These are phyloP conservation scores for Baronia brevicornis DNA, from an alignment of 2,888 invertebrate species.

Conservation along the genomic window DNA sequence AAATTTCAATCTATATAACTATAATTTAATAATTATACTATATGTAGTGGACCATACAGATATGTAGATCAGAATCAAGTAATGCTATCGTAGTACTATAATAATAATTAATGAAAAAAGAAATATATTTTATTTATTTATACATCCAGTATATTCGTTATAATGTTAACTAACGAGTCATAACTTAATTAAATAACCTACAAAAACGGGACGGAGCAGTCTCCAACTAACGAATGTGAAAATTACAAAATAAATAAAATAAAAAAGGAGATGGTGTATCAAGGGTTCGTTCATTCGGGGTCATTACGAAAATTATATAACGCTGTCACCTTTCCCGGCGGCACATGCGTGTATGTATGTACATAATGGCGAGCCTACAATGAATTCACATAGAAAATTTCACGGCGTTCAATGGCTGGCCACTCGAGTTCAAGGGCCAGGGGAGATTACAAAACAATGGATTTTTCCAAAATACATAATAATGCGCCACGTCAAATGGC, in stretches of 20 bases:
- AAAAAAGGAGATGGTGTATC: conserved; percentile 19
- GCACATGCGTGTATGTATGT: conserved; percentile 36
- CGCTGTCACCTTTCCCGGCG: conserved; percentile 43
- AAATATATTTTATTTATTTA: no score
- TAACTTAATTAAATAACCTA: no score
- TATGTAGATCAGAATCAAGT: no score
- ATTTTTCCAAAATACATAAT: conserved; percentile 74
- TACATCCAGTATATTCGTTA: no score
- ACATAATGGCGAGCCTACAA: conserved; percentile 33
- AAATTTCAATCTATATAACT: no score
- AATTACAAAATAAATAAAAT: conserved; percentile 19
- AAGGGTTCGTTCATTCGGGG: conserved; percentile 29
- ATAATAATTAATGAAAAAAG: no score
- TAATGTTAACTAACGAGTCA: no score
- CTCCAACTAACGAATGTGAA: conserved; percentile 10
- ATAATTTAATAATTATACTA: no score
- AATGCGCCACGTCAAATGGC: conserved; percentile 69
- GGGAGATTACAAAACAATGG: conserved; percentile 73
- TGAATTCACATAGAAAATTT: conserved; percentile 40
- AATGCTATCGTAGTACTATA: no score
- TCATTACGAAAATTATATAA: conserved; percentile 52
- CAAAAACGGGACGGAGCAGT: background rate
- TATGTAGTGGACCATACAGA: no score
- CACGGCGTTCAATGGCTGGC: conserved; percentile 45
- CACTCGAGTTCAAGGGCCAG: conserved; percentile 49